These are phyloP conservation scores for Marasmarcha lunaedactyla DNA, from an alignment of 2,888 invertebrate genomes.

Conservation along the genomic window DNA sequence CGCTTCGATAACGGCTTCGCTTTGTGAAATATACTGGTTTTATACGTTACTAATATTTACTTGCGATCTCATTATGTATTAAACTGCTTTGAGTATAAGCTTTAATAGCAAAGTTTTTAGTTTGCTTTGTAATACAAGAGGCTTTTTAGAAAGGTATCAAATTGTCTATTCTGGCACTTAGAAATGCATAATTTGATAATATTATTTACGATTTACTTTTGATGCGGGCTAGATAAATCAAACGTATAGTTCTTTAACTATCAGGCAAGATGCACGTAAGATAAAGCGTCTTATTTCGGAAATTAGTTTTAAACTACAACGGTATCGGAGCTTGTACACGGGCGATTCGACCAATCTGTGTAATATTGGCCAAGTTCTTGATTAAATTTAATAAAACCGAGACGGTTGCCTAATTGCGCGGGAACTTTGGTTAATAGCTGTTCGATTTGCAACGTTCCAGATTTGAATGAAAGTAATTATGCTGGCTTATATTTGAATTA, in stretches of 20 bases:
- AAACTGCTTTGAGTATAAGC: too few relatives aligned
- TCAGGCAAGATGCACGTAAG: constrained; percentile 44
- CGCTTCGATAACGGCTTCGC: constrained; percentile 26
- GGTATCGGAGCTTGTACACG: constrained; percentile 66
- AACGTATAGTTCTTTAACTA: too few relatives aligned
- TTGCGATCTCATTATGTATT: too few relatives aligned
- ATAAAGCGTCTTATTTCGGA: constrained; percentile 55
- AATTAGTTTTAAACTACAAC: constrained; percentile 65
- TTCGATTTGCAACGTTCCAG: constrained; percentile 43
- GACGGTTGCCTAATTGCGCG: constrained; percentile 64
- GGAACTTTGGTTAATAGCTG: constrained; percentile 62
- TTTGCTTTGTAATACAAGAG: too few relatives aligned
- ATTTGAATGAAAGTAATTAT: too few relatives aligned
- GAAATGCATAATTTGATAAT: too few relatives aligned
- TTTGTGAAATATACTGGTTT: too few relatives aligned
- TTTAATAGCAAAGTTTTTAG: too few relatives aligned
- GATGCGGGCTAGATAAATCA: too few relatives aligned
- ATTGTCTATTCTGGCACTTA: constrained; percentile 9
- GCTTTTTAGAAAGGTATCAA: constrained; percentile 1
- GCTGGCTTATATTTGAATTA: too few relatives aligned
- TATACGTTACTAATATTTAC: too few relatives aligned
- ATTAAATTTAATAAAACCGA: constrained; percentile 71
- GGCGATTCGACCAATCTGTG: constrained; percentile 66
- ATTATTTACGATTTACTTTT: too few relatives aligned
- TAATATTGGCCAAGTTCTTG: constrained; percentile 69